Evolutionary conservation across 2,888 invertebrate species (phyloP).

Genomic region (Synergus itoensis): DNA sequence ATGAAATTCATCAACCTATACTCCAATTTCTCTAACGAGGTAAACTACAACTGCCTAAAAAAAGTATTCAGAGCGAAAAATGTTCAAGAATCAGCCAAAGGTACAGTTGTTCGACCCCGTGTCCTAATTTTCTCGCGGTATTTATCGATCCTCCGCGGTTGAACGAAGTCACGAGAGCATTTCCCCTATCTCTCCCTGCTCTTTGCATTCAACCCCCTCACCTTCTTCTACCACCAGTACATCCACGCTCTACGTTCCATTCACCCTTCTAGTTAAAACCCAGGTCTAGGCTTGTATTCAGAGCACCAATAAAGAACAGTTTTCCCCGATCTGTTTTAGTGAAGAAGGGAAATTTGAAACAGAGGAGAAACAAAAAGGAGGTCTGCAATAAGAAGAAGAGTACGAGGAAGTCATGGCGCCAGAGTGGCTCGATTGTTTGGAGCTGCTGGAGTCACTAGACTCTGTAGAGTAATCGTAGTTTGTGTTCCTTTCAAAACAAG

Average conservation of each 20-base stretch:
- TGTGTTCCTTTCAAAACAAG: constrained; percentile 34
- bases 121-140: constrained; percentile 49
- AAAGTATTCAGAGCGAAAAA: constrained; percentile 12
- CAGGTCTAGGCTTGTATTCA: constrained; percentile 44
- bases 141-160: constrained; percentile 48
- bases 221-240: constrained; percentile 7
- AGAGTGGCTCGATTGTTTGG: constrained; percentile 35
- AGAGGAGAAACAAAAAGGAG: constrained; percentile 38
- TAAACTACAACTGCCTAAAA: not conserved
- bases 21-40: not conserved
- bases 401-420: constrained; percentile 36
- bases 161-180: constrained; percentile 43
- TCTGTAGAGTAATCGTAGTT: constrained; percentile 31
- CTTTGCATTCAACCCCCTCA: not conserved
- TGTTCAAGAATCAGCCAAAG: constrained; percentile 23
- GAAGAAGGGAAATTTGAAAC: constrained; percentile 37
- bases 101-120: constrained; percentile 42
- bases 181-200: constrained; percentile 31
- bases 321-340: constrained; percentile 45
- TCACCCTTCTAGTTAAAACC: not conserved
- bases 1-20: not conserved
- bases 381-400: constrained; percentile 42
- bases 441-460: constrained; percentile 31
- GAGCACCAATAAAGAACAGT: constrained; percentile 52
- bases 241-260: not conserved